Evolutionary conservation across 2,888 invertebrate species (phyloP).

Genomic region (Metalampra italica): DNA sequence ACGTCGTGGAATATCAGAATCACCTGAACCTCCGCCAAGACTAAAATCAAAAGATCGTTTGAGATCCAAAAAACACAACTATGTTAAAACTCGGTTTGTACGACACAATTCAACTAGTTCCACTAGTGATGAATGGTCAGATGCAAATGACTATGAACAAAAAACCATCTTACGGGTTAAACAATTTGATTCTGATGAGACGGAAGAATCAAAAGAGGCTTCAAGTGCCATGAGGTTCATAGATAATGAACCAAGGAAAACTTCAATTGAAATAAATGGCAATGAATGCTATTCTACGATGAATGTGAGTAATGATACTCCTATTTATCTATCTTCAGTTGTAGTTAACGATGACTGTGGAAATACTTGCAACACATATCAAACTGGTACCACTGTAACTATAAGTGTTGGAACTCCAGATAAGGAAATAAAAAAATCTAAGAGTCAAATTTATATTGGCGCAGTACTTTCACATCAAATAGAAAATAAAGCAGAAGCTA

Average conservation of each 20-base stretch:
- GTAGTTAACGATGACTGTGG: conserved; percentile 81
- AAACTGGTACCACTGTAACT: conserved; percentile 79
- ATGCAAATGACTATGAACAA: conserved; percentile 68
- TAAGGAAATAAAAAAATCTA: conserved; percentile 60
- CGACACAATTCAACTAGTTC: conserved; percentile 68
- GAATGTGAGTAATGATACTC: conserved; percentile 83
- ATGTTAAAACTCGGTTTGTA: conserved; percentile 71
- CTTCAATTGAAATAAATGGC: conserved; percentile 86
- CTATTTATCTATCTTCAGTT: conserved; percentile 85
- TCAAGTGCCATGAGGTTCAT: conserved; percentile 36
- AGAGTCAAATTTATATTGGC: conserved; percentile 74
- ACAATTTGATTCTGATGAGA: conserved; percentile 73
- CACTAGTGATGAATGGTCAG: conserved; percentile 74
- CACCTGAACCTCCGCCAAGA: conserved; percentile 72
- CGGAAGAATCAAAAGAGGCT: conserved; percentile 38
- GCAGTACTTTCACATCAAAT: conserved; percentile 49
- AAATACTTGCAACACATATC: conserved; percentile 64
- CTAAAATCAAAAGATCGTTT: conserved; percentile 54
- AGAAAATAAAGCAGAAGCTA: conserved; percentile 41
- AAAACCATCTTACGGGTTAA: conserved; percentile 64
- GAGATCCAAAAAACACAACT: conserved; percentile 68
- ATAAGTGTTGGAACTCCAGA: conserved; percentile 79
- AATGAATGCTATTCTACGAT: conserved; percentile 87
- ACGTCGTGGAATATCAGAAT: conserved; percentile 62
- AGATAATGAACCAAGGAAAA: conserved; percentile 74